Percentiles rank a stretch among this genome's conserved stretches.
Evolutionary conservation across 2,888 invertebrate genomes (phyloP).

Genomic region (Nemapogon koenigi): DNA sequence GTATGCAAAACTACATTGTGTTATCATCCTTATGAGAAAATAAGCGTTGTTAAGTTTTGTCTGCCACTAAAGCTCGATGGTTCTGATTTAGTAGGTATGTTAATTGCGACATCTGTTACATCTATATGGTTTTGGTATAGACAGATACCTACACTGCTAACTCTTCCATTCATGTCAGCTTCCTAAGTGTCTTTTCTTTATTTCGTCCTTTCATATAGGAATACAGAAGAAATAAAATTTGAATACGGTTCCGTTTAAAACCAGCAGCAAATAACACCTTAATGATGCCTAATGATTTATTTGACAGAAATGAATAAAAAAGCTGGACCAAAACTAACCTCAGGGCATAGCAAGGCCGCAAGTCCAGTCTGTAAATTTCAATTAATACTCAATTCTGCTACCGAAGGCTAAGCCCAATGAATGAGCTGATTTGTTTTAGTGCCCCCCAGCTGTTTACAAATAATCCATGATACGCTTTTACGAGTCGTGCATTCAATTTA

Average conservation of each 20-base stretch:
- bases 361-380: conserved; percentile 31
- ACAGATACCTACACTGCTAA: too few relatives aligned
- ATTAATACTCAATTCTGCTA: conserved; percentile 42
- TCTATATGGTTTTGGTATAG: too few relatives aligned
- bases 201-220: too few relatives aligned
- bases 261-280: background rate
- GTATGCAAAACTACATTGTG: too few relatives aligned
- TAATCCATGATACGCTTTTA: conserved; percentile 62
- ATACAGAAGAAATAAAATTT: too few relatives aligned
- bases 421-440: conserved; percentile 54
- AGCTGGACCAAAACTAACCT: conserved; percentile 9
- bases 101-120: too few relatives aligned
- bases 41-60: too few relatives aligned
- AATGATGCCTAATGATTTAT: conserved; percentile 4
- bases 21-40: too few relatives aligned
- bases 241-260: conserved; percentile 7
- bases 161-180: too few relatives aligned
- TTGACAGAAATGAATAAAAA: conserved; percentile 3
- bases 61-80: too few relatives aligned
- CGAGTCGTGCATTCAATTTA: conserved; percentile 57
- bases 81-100: too few relatives aligned
- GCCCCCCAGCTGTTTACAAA: conserved; percentile 60
- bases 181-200: too few relatives aligned
- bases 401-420: conserved; percentile 52
- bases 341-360: conserved; percentile 16